Conservation (phyloP, 2,888 invertebrate species). For the Colostygia pectinataria region DNA sequence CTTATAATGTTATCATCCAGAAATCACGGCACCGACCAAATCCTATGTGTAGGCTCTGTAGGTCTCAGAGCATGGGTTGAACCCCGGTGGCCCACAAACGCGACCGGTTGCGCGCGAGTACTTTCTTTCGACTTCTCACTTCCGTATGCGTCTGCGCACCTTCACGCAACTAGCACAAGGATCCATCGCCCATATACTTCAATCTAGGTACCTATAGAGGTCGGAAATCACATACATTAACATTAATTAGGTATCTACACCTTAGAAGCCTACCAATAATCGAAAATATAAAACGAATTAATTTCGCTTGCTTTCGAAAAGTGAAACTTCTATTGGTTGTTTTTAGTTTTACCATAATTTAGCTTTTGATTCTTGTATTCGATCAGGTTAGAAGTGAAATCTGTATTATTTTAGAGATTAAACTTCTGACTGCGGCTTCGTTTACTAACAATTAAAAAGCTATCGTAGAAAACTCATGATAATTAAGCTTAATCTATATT, state of each 20-base stretch:
- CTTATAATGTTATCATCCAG: background rate
- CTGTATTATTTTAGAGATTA: conserved; percentile 10
- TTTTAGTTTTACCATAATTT: conserved; percentile 25
- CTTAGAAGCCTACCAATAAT: conserved; percentile 26
- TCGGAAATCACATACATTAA: conserved; percentile 31
- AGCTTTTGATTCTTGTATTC: conserved; percentile 23
- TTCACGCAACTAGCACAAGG: conserved; percentile 73
- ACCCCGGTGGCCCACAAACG: conserved; percentile 68
- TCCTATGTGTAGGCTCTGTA: conserved; percentile 19
- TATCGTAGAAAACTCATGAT: too few relatives aligned
- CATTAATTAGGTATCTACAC: conserved; percentile 32
- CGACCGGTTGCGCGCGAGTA: conserved; percentile 72
- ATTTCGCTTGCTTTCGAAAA: conserved; percentile 38
- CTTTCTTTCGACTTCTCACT: conserved; percentile 80
- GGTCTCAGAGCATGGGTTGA: conserved; percentile 34
- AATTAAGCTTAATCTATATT: background rate
- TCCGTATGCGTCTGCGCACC: conserved; percentile 72
- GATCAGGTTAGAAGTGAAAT: conserved; percentile 31
- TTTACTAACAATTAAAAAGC: background rate
- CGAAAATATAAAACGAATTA: conserved; percentile 29
- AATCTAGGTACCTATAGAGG: conserved; percentile 29
- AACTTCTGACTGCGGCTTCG: conserved; percentile 9
- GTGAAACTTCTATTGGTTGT: conserved; percentile 30
- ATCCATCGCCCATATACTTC: conserved; percentile 51
- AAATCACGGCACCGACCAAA: conserved; percentile 1